Evolutionary conservation across 2,888 invertebrate species (phyloP).

Genomic region (Erannis defoliaria): DNA sequence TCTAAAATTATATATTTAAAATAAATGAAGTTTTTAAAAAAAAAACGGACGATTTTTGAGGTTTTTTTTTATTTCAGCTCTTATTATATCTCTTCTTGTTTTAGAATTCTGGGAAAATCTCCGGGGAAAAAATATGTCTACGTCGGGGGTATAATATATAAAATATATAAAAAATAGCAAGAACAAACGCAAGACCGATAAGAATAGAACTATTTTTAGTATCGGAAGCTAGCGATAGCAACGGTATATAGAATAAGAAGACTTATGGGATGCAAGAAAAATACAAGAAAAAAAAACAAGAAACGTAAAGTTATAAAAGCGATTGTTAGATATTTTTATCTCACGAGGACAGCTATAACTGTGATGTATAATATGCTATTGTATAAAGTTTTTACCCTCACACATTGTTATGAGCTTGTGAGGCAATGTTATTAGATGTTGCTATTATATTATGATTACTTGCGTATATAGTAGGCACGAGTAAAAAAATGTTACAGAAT

Average conservation of each 20-base stretch:
- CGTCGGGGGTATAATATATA: too few species aligned
- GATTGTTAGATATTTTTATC: conserved; percentile 31
- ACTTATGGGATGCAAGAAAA: not conserved
- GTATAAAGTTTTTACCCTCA: conserved; percentile 34
- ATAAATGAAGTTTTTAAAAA: too few species aligned
- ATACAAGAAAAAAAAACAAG: not conserved
- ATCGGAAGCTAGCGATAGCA: not conserved
- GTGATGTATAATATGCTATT: conserved; percentile 34
- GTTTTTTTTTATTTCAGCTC: not conserved
- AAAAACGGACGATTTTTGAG: too few species aligned
- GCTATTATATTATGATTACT: conserved; percentile 18
- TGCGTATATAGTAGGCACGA: not conserved
- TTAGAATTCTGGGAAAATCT: too few species aligned
- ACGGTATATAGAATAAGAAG: not conserved
- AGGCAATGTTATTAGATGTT: conserved; percentile 23
- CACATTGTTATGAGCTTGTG: conserved; percentile 30
- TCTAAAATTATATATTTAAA: not conserved
- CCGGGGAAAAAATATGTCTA: too few species aligned
- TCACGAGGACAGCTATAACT: conserved; percentile 32
- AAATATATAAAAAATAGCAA: too few species aligned
- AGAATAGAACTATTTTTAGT: too few species aligned
- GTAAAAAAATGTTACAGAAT: not conserved
- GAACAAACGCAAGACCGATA: too few species aligned
- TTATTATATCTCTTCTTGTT: too few species aligned
- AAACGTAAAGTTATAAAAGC: not conserved